Evolutionary conservation across 35 echinoderm and acorn worm species (phyloP).

Genomic region (Apostichopus parvimensis): DNA sequence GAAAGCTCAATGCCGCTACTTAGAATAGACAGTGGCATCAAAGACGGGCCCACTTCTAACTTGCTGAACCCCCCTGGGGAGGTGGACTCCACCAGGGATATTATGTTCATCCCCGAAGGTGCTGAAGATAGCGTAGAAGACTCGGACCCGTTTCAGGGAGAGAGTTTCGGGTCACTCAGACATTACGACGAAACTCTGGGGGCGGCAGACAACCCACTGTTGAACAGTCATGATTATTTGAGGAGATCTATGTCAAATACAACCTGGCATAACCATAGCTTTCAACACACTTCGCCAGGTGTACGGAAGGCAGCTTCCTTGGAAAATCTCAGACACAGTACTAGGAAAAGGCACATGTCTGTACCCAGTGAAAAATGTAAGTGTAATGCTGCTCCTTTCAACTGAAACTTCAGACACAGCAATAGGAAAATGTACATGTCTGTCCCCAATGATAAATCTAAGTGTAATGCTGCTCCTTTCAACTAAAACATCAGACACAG

Average conservation of each 20-base stretch:
- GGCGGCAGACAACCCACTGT: background rate
- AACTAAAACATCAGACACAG: too few species aligned
- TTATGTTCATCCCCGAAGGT: background rate
- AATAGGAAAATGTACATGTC: too few species aligned
- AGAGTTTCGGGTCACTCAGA: constrained; percentile 30
- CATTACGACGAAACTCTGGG: constrained; percentile 34
- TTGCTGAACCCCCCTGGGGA: constrained; percentile 8
- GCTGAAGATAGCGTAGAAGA: constrained; percentile 44
- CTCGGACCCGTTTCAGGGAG: constrained; percentile 63
- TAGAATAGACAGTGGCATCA: constrained; percentile 36
- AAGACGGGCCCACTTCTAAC: constrained; percentile 43
- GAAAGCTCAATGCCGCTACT: constrained; percentile 82
- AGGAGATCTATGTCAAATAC: constrained; percentile 74
- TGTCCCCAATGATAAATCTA: too few species aligned
- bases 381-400: background rate
- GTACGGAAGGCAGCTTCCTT: constrained; percentile 78
- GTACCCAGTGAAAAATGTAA: constrained; percentile 43
- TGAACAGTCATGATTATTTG: constrained; percentile 34
- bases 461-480: too few species aligned
- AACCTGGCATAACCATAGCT: constrained; percentile 78
- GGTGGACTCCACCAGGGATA: background rate
- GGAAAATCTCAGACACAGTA: constrained; percentile 62
- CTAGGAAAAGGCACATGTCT: constrained; percentile 52
- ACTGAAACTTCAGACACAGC: too few species aligned
- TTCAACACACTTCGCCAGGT: constrained; percentile 39